Percentiles rank a stretch among this genome's conserved stretches.
Conservation (phyloP, 2,888 invertebrate genomes). For the Gymnocheta viridis region DNA sequence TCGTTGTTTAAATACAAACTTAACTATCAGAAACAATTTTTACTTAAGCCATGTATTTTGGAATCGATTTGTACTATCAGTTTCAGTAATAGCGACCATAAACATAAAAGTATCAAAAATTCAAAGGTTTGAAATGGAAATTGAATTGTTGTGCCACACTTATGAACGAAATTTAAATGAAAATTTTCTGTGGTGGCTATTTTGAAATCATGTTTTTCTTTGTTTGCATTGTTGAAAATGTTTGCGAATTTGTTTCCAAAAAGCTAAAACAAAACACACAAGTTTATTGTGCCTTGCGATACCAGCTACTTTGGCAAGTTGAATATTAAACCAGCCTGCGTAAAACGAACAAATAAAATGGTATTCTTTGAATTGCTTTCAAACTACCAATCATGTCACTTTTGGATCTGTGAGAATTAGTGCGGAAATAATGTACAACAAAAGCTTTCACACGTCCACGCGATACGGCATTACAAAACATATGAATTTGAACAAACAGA, state of each 20-base stretch:
- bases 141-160: too few species aligned
- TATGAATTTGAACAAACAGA: not conserved
- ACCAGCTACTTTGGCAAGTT: not conserved
- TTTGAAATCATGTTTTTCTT: too few species aligned
- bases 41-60: too few species aligned
- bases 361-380: slow-evolving; percentile 10
- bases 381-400: slow-evolving; percentile 48
- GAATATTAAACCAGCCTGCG: not conserved
- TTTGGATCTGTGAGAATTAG: slow-evolving; percentile 29
- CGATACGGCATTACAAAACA: not conserved
- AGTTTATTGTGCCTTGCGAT: not conserved
- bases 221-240: not conserved
- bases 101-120: too few species aligned
- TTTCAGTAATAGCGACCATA: too few species aligned
- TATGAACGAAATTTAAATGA: too few species aligned
- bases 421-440: slow-evolving; percentile 42
- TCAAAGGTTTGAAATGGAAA: too few species aligned
- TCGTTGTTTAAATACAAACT: too few species aligned
- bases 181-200: too few species aligned
- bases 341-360: slow-evolving; percentile 9
- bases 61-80: too few species aligned
- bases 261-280: not conserved
- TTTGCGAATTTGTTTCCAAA: not conserved
- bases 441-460: slow-evolving; percentile 25
- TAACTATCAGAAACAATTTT: too few species aligned